Evolutionary conservation across 2,888 invertebrate species (phyloP).

Genomic region (Luperina testacea): DNA sequence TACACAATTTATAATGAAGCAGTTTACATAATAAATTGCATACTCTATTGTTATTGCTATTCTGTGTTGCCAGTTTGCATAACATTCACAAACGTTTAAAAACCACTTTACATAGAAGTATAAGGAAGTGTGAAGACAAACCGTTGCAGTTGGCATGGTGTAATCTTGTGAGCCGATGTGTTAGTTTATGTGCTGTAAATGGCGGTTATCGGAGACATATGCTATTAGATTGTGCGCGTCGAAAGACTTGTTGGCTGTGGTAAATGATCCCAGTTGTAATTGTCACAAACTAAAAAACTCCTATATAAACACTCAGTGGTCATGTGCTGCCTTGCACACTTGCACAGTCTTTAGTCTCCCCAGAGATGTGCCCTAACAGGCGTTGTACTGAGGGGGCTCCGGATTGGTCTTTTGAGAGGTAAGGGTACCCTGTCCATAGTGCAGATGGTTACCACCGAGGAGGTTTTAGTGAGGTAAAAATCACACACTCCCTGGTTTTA

Average conservation of each 20-base stretch:
- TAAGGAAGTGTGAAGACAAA: constrained; percentile 51
- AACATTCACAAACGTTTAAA: constrained; percentile 60
- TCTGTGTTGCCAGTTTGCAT: constrained; percentile 39
- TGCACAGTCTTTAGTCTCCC: no score
- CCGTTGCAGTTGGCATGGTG: constrained; percentile 23
- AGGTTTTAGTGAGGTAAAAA: no score
- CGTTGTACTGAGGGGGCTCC: no score
- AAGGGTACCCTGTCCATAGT: no score
- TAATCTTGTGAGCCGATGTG: constrained; percentile 36
- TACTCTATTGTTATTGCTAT: constrained; percentile 53
- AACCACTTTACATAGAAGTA: constrained; percentile 55
- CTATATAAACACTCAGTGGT: no score
- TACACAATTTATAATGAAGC: constrained; percentile 32
- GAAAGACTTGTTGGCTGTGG: neutral
- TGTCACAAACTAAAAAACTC: neutral
- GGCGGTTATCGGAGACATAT: constrained; percentile 1
- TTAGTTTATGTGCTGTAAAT: neutral
- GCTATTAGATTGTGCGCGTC: neutral
- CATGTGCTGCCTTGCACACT: no score
- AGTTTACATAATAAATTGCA: constrained; percentile 56
- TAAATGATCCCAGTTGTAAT: neutral
- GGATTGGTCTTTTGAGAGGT: no score
- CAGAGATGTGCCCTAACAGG: no score
- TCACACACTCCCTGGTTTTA: no score
- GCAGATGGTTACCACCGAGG: no score